Evolutionary conservation across 2,888 invertebrate genomes (phyloP), one percentile per base, ranked within the genome.

Genomic region (Torymus aiolomorphi): DNA sequence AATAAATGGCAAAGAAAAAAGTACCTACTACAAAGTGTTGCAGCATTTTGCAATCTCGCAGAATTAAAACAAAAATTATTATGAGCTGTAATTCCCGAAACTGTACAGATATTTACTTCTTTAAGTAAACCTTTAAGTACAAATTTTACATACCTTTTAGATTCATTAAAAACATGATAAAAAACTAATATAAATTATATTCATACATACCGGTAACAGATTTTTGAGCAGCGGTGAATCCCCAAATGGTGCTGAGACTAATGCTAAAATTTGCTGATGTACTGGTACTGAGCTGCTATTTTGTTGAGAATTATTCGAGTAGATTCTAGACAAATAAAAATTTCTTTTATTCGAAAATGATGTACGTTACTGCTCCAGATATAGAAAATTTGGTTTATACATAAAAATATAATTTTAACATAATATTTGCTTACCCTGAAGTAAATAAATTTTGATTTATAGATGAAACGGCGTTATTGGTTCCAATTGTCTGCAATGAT

Each of bases 151-250:
- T 24, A 24, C 24, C 3, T 24, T 24, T 24, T 24, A 24, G 3
- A 24, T 24, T 24, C 3, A 24, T 24, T 59, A 59, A 59, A 61
- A n/a, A n/a, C n/a, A 20, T 76, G 11, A 76, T 51, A 56, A 61
- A 78, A 42, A 14, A 18, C n/a, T 24, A 8, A 78, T 56, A 74
- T 62, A 62, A 72, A 66, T 59, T 16, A 75, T 54, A 54, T 57
- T 1, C 13, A 72, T 71, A 86, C 87, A 88, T 85, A 91, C 91
- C 2, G 91, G 91, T 18, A 91, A 83, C 0, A 96, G 89, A 87
- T 96, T 96, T 86, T 95, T 95, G 89, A 96, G 95, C 0, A 98
- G 93, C 0, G 96, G 95, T 54, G 95, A 95, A 88, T 97, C 96
- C 0, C 97, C 97, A 87, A 96, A 98, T 0, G 97, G 97, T 0